Conservation (phyloP, 1,140 invertebrate species). For the Drosophila littoralis region DNA sequence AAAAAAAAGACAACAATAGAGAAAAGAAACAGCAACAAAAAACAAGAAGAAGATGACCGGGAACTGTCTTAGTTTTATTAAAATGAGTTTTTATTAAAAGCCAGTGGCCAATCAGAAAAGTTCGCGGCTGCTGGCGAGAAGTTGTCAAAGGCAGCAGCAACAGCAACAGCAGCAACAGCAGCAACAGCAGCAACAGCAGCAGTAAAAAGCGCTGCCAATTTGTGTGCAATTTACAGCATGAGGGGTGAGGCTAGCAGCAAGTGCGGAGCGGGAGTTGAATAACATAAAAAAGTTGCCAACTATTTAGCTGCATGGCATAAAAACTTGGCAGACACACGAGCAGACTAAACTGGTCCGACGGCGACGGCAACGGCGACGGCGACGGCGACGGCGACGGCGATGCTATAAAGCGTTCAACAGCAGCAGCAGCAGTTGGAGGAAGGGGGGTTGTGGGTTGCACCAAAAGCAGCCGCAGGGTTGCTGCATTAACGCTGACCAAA, state of each 20-base stretch:
- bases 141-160: constrained; percentile 65
- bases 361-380: constrained; percentile 22
- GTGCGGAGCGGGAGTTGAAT: not conserved
- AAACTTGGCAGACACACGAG: constrained; percentile 78
- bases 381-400: not conserved
- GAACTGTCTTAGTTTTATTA: constrained; percentile 76
- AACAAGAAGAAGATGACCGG: constrained; percentile 18
- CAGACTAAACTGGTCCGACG: constrained; percentile 71
- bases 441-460: not conserved
- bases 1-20: not conserved
- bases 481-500: constrained; percentile 73
- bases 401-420: constrained; percentile 69
- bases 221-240: constrained; percentile 73
- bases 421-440: constrained; percentile 13
- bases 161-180: constrained; percentile 14
- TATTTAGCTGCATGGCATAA: constrained; percentile 63
- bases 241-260: not conserved
- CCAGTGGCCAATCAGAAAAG: constrained; percentile 44
- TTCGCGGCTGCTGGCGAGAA: constrained; percentile 36
- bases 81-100: constrained; percentile 68
- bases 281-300: constrained; percentile 72
- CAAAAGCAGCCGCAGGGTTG: constrained; percentile 30
- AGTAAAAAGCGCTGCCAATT: constrained; percentile 71
- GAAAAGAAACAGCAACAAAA: constrained; percentile 21
- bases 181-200: not conserved